phyloP scores from a whole-genome alignment of 2,797 vertebrate genomes.

The Pelodytes ibericus region DNA sequence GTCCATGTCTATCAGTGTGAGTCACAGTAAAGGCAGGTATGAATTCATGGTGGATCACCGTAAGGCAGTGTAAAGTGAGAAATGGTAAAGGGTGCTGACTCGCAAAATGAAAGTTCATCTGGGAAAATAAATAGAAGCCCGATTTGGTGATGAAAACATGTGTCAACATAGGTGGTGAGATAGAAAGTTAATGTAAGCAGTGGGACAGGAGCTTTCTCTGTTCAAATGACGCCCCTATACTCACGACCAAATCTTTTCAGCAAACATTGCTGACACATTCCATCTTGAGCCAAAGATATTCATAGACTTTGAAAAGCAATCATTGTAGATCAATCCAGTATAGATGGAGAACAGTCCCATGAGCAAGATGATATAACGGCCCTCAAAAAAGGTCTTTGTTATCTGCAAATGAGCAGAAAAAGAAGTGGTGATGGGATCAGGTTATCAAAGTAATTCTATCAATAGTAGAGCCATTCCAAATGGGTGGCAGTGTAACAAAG shows the following conservation, averaged over 20 bases:
- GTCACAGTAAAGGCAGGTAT: no score
- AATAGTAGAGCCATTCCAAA: no score
- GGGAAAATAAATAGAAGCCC: no score
- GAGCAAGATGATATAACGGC: constrained; percentile 91
- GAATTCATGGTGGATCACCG: no score
- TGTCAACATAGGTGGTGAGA: no score
- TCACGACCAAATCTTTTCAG: constrained; percentile 83
- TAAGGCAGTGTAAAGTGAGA: no score
- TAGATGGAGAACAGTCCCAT: constrained; percentile 96
- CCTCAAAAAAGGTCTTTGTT: constrained; percentile 87
- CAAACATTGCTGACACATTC: constrained; percentile 90
- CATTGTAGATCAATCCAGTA: constrained; percentile 96
- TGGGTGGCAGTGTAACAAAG: neutral
- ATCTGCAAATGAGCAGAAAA: constrained; percentile 74
- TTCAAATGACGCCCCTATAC: constrained; percentile 54
- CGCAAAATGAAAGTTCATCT: no score
- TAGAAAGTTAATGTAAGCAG: neutral
- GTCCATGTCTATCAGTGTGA: no score
- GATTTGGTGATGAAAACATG: no score
- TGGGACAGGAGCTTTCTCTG: neutral
- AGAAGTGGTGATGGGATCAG: neutral
- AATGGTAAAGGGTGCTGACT: no score
- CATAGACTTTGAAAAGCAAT: constrained; percentile 95
- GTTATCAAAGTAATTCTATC: neutral
- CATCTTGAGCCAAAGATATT: constrained; percentile 93